Evolutionary conservation across 2,888 invertebrate genomes (phyloP).

Genomic region (Sphaerophoria taeniata): DNA sequence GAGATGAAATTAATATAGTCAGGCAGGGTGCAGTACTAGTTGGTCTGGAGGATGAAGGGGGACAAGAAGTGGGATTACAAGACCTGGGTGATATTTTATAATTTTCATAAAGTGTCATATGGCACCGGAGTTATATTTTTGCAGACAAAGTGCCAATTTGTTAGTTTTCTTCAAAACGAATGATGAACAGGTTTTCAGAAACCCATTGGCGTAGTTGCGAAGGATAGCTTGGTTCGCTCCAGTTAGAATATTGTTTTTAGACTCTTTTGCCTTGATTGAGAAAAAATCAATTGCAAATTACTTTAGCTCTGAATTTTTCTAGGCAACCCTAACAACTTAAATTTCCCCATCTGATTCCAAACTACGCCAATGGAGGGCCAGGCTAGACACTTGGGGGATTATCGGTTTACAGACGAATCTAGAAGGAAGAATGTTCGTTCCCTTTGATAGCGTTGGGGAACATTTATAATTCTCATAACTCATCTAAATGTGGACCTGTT

Average conservation of each 20-base stretch:
- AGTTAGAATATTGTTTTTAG: no score
- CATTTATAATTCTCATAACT: constrained; percentile 72
- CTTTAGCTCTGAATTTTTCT: no score
- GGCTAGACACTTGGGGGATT: constrained; percentile 33
- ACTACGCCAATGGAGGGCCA: constrained; percentile 5
- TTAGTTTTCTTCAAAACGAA: constrained; percentile 1
- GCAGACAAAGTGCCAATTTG: constrained; percentile 68
- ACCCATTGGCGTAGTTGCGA: no score
- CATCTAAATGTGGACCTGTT: constrained; percentile 44
- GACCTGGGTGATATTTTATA: constrained; percentile 56
- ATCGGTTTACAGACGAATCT: not conserved
- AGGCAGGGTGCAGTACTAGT: not conserved
- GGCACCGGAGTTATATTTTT: constrained; percentile 24
- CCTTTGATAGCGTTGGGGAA: constrained; percentile 64
- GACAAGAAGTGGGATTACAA: not conserved
- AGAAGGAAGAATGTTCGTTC: constrained; percentile 21
- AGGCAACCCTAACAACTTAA: no score
- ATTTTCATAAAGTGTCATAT: constrained; percentile 71
- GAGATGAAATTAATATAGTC: constrained; percentile 76
- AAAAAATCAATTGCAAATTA: no score
- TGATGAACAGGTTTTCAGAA: not conserved
- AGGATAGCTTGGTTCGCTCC: no score
- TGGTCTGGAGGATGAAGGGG: constrained; percentile 58
- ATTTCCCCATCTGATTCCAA: no score
- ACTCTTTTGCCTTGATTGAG: no score